Conservation (phyloP, 2,797 vertebrate genomes). For the Poeciliopsis presidionis region DNA sequence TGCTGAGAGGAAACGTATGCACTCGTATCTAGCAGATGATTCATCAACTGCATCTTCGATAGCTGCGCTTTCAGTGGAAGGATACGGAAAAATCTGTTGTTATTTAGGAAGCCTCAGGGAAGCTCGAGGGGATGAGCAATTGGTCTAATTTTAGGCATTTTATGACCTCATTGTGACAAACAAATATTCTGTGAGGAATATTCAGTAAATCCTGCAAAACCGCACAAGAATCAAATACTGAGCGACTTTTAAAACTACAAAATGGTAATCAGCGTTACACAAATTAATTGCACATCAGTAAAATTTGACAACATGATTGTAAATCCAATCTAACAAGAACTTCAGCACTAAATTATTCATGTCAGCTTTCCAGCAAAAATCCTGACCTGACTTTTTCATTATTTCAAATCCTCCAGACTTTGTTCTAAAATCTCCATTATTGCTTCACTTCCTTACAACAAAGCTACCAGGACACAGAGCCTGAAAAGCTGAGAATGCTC, state of each 20-base stretch:
- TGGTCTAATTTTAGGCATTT: constrained; percentile 57
- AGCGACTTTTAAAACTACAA: background rate
- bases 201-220: background rate
- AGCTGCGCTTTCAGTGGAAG: constrained; percentile 23
- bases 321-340: background rate
- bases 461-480: background rate
- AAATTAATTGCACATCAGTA: background rate
- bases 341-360: constrained; percentile 11
- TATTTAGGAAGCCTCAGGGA: constrained; percentile 44
- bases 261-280: background rate
- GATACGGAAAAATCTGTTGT: constrained; percentile 23
- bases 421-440: background rate
- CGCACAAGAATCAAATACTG: background rate
- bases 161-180: constrained; percentile 3
- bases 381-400: background rate
- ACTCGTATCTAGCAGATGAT: constrained; percentile 54
- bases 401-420: background rate
- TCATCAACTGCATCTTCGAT: constrained; percentile 49
- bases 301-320: too few species aligned
- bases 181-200: background rate
- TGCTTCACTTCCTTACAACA: background rate
- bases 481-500: background rate
- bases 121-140: constrained; percentile 44
- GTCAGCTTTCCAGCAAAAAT: background rate
- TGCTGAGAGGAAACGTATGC: constrained; percentile 47